These are phyloP conservation scores for Alloplasta piceator DNA, from an alignment of 2,888 invertebrate genomes.

Conservation along the genomic window DNA sequence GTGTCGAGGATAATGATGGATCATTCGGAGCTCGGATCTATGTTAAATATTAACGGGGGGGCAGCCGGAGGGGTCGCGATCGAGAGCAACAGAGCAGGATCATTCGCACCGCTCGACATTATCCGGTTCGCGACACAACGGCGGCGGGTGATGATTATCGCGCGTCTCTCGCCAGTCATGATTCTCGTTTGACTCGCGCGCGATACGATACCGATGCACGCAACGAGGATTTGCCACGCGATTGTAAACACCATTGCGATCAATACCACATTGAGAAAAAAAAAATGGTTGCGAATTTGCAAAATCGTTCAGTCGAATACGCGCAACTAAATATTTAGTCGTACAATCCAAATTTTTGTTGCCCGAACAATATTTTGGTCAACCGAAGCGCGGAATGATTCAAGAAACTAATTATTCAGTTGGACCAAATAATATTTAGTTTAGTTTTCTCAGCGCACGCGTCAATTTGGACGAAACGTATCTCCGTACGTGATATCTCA, in stretches of 20 bases:
- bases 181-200: slow-evolving; percentile 9
- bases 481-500: too few relatives aligned
- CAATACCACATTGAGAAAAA: too few relatives aligned
- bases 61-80: neutral
- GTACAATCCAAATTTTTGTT: too few relatives aligned
- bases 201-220: slow-evolving; percentile 26
- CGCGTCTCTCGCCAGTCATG: neutral
- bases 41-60: slow-evolving; percentile 61
- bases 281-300: too few relatives aligned
- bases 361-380: too few relatives aligned
- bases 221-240: slow-evolving; percentile 39
- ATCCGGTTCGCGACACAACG: slow-evolving; percentile 51
- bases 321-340: too few relatives aligned
- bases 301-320: too few relatives aligned
- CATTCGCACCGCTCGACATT: slow-evolving; percentile 49
- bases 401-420: too few relatives aligned
- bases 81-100: slow-evolving; percentile 17
- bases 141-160: slow-evolving; percentile 19
- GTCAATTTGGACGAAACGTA: too few relatives aligned
- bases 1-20: slow-evolving; percentile 66
- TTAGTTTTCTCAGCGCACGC: too few relatives aligned
- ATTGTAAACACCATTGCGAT: slow-evolving; percentile 43
- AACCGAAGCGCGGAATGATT: too few relatives aligned
- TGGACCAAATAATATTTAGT: too few relatives aligned
- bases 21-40: slow-evolving; percentile 65